Conservation (phyloP, 1,140 invertebrate genomes). For the Watersipora subatra region DNA sequence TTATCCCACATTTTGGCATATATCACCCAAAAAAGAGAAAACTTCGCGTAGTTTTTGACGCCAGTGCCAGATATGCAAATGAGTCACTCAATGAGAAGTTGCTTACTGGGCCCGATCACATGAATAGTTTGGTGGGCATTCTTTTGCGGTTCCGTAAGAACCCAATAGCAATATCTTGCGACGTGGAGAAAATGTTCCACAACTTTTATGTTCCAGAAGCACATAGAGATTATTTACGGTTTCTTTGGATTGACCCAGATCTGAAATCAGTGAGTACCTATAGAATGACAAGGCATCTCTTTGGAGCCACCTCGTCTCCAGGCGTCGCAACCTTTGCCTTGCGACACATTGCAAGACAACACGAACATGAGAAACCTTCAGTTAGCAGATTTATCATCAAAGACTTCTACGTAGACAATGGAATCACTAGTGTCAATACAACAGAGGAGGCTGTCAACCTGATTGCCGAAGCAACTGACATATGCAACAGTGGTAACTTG, state of each 20-base stretch:
- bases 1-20: conserved; percentile 20
- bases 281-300: conserved; percentile 10
- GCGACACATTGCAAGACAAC: not conserved
- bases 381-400: not conserved
- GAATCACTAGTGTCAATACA: not conserved
- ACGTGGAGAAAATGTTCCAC: conserved; percentile 24
- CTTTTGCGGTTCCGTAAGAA: conserved; percentile 19
- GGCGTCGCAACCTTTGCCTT: conserved; percentile 7
- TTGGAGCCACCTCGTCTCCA: conserved; percentile 8
- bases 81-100: conserved; percentile 18
- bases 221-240: conserved; percentile 13
- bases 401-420: conserved; percentile 5
- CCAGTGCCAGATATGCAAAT: conserved; percentile 13
- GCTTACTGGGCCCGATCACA: conserved; percentile 19
- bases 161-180: conserved; percentile 16
- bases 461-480: not conserved
- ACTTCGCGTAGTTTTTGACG: conserved; percentile 23
- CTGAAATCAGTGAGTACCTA: not conserved
- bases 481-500: not conserved
- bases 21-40: conserved; percentile 19
- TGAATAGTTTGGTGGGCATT: conserved; percentile 17
- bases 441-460: not conserved
- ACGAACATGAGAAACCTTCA: not conserved
- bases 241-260: conserved; percentile 12
- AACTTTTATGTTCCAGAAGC: conserved; percentile 10